These are phyloP conservation scores for Sphaerophoria rueppellii DNA, from an alignment of 2,888 invertebrate species.

Conservation along the genomic window DNA sequence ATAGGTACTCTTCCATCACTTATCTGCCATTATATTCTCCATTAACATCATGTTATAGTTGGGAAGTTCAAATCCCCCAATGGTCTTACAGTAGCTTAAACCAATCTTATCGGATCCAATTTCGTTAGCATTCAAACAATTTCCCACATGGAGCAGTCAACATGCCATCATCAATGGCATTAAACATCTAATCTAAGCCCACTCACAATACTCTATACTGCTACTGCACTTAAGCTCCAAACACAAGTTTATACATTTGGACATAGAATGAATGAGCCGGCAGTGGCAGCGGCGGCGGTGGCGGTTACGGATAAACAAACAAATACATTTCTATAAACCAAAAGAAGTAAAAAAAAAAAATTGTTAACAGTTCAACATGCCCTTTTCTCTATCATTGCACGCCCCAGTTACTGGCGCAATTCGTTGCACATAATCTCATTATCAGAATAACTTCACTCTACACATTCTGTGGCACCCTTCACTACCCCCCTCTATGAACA, in stretches of 20 bases:
- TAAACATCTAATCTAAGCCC: slow-evolving; percentile 71
- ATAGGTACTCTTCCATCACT: slow-evolving; percentile 26
- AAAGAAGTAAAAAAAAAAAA: slow-evolving; percentile 46
- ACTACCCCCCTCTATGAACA: neutral
- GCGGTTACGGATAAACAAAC: neutral
- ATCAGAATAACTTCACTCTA: slow-evolving; percentile 66
- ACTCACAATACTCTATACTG: slow-evolving; percentile 56
- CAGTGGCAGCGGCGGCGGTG: neutral
- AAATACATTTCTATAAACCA: neutral
- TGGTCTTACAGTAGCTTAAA: slow-evolving; percentile 67
- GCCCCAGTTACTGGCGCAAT: slow-evolving; percentile 74
- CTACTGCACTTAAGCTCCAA: slow-evolving; percentile 71
- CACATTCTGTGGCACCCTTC: neutral
- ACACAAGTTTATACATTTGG: slow-evolving; percentile 33
- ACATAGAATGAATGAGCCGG: neutral
- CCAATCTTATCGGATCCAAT: slow-evolving; percentile 63
- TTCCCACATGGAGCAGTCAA: slow-evolving; percentile 73
- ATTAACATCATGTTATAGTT: slow-evolving; percentile 52
- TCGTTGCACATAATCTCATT: slow-evolving; percentile 77
- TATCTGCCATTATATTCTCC: slow-evolving; percentile 60
- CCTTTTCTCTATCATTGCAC: slow-evolving; percentile 62
- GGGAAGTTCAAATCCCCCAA: slow-evolving; percentile 35
- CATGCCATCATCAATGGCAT: slow-evolving; percentile 73
- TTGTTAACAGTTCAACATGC: slow-evolving; percentile 42
- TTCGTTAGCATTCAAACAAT: slow-evolving; percentile 68